A percentile compares a stretch with the other conserved stretches of the same genome.
Conservation (phyloP, 2,797 vertebrate species). For the Melanotaenia pygmaea region DNA sequence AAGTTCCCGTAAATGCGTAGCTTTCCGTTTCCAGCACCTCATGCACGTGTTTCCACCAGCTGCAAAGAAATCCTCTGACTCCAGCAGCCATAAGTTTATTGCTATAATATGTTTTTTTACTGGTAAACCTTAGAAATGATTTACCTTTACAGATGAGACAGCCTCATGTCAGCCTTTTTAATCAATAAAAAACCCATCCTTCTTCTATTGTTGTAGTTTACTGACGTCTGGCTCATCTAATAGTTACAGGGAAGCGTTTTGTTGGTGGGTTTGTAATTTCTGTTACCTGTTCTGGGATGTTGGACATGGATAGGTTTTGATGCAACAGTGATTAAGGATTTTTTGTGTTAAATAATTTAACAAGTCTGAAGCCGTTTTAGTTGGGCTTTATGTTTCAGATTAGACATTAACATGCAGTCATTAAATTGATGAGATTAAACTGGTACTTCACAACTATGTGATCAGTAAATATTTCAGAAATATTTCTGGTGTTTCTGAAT, state of each 20-base stretch:
- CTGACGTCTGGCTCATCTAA: neutral
- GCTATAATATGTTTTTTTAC: neutral
- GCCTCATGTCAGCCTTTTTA: neutral
- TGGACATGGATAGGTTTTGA: neutral
- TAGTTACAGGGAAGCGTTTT: neutral
- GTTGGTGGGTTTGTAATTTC: neutral
- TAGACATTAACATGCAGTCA: neutral
- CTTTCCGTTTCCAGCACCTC: neutral
- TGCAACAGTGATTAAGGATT: no score
- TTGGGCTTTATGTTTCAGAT: neutral
- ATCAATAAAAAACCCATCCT: neutral
- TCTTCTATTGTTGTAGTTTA: neutral
- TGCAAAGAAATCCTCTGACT: neutral
- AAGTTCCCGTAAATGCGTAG: neutral
- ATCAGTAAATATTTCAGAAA: no score
- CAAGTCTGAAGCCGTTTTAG: no score
- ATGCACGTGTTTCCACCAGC: neutral
- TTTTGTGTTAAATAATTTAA: no score
- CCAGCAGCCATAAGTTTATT: constrained; percentile 10
- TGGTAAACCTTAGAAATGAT: neutral
- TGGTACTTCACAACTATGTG: no score
- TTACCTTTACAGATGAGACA: neutral
- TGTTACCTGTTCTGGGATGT: neutral
- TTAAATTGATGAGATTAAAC: neutral
- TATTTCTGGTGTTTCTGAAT: no score